Base-by-base conservation (phyloP, 2,113 vertebrate species). In the Ia io region DNA sequence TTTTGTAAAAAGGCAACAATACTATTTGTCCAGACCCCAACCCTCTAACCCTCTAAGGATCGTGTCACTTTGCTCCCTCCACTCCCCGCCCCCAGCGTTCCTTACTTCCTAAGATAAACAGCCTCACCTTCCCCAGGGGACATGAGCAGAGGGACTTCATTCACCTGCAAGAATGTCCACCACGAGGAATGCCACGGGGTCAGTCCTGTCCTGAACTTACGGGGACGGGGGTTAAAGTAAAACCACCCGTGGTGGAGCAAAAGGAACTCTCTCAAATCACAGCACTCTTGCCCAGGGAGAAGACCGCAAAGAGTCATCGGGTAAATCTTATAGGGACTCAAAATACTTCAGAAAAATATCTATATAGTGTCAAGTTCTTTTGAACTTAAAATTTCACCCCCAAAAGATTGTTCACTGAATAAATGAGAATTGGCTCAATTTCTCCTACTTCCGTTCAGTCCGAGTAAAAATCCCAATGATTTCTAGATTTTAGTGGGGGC, bases 401-500 rank as follows among this genome's bases (percentile, higher is more conserved):
- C 51, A 97, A 98, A 95, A 97, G 96, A 94, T 97, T 98, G 25
- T 98, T 98, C 98, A 98, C 95, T 97, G 98, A 94, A 97, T 97
- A 97, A 97, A 95, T 86, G 97, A 97, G 95, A 98, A 98, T 98
- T 98, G 98, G 97, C 97, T 99, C 98, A 98, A 98, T 96, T 98
- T 98, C 93, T 98, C 98, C 96, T 97, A 98, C 93, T 97, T 98
- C 97, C 98, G 98, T 97, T 97, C 98, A 97, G 97, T 98, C 98
- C 97, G 97, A 98, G 98, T 98, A 99, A 99, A 98, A 99, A 99
- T 98, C 98, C 98, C 98, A 98, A 71, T 95, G 97, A 85, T 93
- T 86, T 98, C 98, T 98, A 98, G 97, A 97, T 98, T 97, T 98
- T 96, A 96, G 98, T 98, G 98, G 97, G 59, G 98, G 98, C 98